These are phyloP conservation scores for Megaustenia siamemsis DNA, from an alignment of 2,888 invertebrate genomes.

Conservation along the genomic window DNA sequence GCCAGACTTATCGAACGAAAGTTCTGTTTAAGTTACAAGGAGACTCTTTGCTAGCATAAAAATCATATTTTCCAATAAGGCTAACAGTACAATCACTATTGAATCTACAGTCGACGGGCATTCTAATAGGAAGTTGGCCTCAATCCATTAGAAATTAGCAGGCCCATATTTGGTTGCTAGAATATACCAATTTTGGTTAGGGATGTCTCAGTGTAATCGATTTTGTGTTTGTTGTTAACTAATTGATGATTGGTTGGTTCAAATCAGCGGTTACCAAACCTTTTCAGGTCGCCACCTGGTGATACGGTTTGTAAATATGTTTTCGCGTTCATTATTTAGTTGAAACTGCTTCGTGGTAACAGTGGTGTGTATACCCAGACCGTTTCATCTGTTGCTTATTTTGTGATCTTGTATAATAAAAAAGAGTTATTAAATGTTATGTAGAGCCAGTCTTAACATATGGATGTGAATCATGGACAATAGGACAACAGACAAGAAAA, in stretches of 20 bases:
- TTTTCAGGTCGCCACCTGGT: no score
- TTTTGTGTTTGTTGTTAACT: neutral
- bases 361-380: no score
- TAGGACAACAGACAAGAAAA: no score
- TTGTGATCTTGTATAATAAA: no score
- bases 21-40: neutral
- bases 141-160: constrained; percentile 1
- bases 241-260: neutral
- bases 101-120: neutral
- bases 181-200: neutral
- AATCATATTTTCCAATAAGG: neutral
- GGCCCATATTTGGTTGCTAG: neutral
- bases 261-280: no score
- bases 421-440: no score
- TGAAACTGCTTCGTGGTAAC: no score
- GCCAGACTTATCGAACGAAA: constrained; percentile 7
- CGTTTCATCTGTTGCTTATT: no score
- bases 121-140: neutral
- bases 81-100: constrained; percentile 5
- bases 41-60: neutral
- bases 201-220: neutral
- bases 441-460: no score
- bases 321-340: no score
- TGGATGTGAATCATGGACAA: no score
- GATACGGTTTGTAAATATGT: no score